These are phyloP conservation scores for Lycodopsis pacificus DNA, from an alignment of 2,797 vertebrate genomes.

Conservation along the genomic window DNA sequence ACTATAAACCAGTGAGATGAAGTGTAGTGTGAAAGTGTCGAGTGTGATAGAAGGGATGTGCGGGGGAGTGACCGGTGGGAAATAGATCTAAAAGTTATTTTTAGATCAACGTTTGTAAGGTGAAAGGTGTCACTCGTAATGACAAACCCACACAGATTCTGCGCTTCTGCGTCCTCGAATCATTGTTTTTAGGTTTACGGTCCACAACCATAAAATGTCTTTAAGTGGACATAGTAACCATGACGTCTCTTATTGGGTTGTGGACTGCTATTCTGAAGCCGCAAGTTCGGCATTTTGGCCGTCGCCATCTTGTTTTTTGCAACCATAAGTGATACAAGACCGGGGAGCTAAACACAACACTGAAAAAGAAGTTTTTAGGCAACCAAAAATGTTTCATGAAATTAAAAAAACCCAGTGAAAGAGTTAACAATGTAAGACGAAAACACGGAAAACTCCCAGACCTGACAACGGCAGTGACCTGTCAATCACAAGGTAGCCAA, in stretches of 20 bases:
- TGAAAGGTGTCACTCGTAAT: not conserved
- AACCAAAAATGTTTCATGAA: not conserved
- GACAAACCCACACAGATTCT: not conserved
- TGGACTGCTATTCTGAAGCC: not conserved
- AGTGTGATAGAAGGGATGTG: too few species aligned
- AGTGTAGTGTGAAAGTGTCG: too few species aligned
- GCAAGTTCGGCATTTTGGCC: fast-evolving
- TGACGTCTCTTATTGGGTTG: not conserved
- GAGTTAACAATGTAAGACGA: not conserved
- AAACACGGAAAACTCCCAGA: not conserved
- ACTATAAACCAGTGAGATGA: too few species aligned
- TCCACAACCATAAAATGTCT: not conserved
- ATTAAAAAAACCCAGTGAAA: not conserved
- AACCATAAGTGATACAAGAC: not conserved
- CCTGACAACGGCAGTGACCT: not conserved
- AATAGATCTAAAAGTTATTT: not conserved
- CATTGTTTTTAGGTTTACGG: not conserved
- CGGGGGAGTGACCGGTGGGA: too few species aligned
- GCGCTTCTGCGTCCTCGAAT: not conserved
- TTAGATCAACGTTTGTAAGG: not conserved
- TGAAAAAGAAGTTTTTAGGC: not conserved
- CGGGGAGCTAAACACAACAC: not conserved
- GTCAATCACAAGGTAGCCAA: not conserved
- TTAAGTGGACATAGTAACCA: not conserved
- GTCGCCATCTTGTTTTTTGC: not conserved